A percentile compares a stretch with the other conserved stretches of the same genome.
Evolutionary conservation across 1,140 invertebrate species (phyloP).

Genomic region (Pteromalus puparum): DNA sequence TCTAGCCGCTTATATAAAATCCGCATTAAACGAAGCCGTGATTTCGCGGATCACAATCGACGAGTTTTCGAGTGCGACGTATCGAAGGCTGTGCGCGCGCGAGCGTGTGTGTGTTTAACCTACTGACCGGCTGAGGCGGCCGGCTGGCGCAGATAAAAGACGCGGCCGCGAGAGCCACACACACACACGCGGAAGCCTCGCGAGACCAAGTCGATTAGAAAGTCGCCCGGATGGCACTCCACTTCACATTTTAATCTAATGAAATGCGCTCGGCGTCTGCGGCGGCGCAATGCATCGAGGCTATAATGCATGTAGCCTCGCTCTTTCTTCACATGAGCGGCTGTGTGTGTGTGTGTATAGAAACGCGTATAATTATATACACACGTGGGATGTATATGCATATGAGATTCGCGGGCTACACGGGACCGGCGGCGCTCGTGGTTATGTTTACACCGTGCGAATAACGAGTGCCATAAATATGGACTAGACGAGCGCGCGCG

Average conservation of each 20-base stretch:
- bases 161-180: not conserved
- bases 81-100: constrained; percentile 9
- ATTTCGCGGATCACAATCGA: not conserved
- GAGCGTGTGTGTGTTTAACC: constrained; percentile 62
- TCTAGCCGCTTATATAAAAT: not conserved
- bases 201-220: constrained; percentile 63
- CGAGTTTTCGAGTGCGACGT: not conserved
- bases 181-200: not conserved
- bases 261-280: constrained; percentile 1
- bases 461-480: constrained; percentile 52
- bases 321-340: not conserved
- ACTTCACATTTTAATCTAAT: constrained; percentile 53
- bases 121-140: constrained; percentile 69
- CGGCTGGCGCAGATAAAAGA: constrained; percentile 37
- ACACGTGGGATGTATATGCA: constrained; percentile 5
- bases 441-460: constrained; percentile 44
- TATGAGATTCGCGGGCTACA: constrained; percentile 20
- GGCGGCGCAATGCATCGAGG: constrained; percentile 6
- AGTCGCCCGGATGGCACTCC: constrained; percentile 57
- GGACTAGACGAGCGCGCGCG: constrained; percentile 23
- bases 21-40: not conserved
- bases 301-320: not conserved
- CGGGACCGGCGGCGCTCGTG: not conserved
- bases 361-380: constrained; percentile 12
- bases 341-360: constrained; percentile 11